Percentiles rank a stretch among this genome's conserved stretches.
Evolutionary conservation across 2,113 vertebrate genomes (phyloP).

Genomic region (Tragulus kanchil): DNA sequence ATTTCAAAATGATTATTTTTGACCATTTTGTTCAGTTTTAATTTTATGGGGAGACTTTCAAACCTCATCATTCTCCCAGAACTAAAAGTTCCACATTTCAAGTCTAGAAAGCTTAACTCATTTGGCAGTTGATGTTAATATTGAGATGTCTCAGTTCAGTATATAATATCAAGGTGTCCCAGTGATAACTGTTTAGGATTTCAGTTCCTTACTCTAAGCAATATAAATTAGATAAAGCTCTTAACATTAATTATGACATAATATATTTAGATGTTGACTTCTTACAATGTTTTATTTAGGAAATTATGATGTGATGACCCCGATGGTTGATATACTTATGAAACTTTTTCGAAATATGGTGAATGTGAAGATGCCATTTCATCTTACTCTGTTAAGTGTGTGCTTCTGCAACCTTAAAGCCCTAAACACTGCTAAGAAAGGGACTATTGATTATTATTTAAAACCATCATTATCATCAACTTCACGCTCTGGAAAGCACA

Average conservation of each 20-base stretch:
- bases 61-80: not conserved
- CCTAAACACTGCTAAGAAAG: slow-evolving; percentile 81
- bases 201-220: slow-evolving; percentile 44
- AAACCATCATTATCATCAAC: slow-evolving; percentile 78
- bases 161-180: not conserved
- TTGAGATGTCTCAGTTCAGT: not conserved
- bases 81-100: not conserved
- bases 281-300: slow-evolving; percentile 83
- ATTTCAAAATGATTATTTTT: not conserved
- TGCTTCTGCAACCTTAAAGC: slow-evolving; percentile 94
- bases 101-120: not conserved
- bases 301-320: slow-evolving; percentile 81
- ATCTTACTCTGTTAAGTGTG: slow-evolving; percentile 93
- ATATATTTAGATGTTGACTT: not conserved
- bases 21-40: not conserved
- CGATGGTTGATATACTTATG: slow-evolving; percentile 90
- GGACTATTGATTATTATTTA: slow-evolving; percentile 92
- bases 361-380: slow-evolving; percentile 88
- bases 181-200: not conserved
- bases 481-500: slow-evolving; percentile 47
- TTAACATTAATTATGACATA: slow-evolving; percentile 3
- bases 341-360: slow-evolving; percentile 95
- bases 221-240: not conserved
- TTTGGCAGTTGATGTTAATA: slow-evolving; percentile 11
- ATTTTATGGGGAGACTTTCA: not conserved